Evolutionary conservation across 2,113 vertebrate genomes (phyloP), one percentile per base, ranked within the genome.

Genomic region (Notothenia coriiceps): DNA sequence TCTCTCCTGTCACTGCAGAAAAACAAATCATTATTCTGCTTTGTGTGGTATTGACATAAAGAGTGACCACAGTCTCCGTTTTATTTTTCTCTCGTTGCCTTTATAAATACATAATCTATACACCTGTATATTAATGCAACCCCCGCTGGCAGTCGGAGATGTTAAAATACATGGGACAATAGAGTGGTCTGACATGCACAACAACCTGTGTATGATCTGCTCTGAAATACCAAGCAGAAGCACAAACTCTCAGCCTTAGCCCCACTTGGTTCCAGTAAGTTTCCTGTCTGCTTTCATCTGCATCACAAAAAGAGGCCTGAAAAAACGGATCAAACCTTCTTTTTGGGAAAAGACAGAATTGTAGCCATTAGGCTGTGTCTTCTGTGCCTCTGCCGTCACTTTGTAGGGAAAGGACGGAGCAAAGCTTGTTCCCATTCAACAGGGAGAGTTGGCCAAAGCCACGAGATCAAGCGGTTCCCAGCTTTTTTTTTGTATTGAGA

Each of bases 201-300:
- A 61, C 68, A 57, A 33, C n/a, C 5, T 43, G 59, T 79, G 44
- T 59, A 10, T 59, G 35, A 61, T 60, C 46, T 64, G 70, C 65
- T 89, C 77, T 77, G 71, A 87, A 83, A 6, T 40, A 7, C 5
- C 35, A 40, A 40, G 35, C 77, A 62, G 69, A 68, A 54, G 54
- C 66, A 69, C 44, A 74, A 75, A 87, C 57, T 74, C 60, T 64
- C 33, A 84, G 65, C 77, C 55, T 67, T 35, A 59, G 57, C 76
- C 59, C 29, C 29, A 25, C 49, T 54, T 67, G 50, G 78, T 80
- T 83, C 68, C 84, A 83, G 71, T 44, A 70, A 71, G 70, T 74
- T 86, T 80, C 76, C 82, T 73, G 81, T 84, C 86, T 61, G 51
- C 85, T 90, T 84, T 89, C 86, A 90, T 92, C 83, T 88, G 79